Percentiles rank a stretch among this genome's conserved stretches.
Evolutionary conservation across 2,888 invertebrate genomes (phyloP).

Genomic region (Synanthedon formicaeformis): DNA sequence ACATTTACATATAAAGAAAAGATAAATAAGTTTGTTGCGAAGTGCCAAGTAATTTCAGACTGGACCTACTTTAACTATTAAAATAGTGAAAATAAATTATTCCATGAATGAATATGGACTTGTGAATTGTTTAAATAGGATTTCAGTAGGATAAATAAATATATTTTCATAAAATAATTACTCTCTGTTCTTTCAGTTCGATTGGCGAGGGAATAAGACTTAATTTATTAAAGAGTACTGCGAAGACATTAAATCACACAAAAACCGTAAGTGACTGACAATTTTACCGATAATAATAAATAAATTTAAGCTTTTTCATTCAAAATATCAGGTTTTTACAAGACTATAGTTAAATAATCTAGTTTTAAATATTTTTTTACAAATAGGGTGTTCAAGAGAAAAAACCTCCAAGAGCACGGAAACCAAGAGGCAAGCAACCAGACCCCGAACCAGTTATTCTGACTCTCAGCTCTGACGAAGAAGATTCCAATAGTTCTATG

Average conservation of each 20-base stretch:
- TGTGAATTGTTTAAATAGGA: too few relatives aligned
- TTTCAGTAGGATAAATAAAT: too few relatives aligned
- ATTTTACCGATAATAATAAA: too few relatives aligned
- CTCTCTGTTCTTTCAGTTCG: conserved; percentile 29
- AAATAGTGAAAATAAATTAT: not conserved
- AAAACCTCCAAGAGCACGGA: conserved; percentile 56
- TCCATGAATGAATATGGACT: not conserved
- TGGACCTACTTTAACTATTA: not conserved
- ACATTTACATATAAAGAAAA: too few relatives aligned
- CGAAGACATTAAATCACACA: conserved; percentile 29
- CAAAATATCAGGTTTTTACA: too few relatives aligned
- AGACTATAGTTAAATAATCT: too few relatives aligned
- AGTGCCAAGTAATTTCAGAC: too few relatives aligned
- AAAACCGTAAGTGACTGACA: conserved; percentile 44
- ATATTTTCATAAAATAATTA: not conserved
- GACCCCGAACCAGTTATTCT: conserved; percentile 77
- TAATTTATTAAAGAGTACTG: conserved; percentile 54
- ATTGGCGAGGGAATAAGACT: conserved; percentile 56
- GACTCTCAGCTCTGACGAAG: conserved; percentile 79
- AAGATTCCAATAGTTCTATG: conserved; percentile 69
- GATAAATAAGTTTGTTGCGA: too few relatives aligned
- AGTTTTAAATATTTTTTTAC: too few relatives aligned
- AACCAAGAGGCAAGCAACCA: conserved; percentile 61
- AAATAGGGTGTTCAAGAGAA: conserved; percentile 33
- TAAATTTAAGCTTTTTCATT: too few relatives aligned